phyloP scores from a whole-genome alignment of 2,797 vertebrate species.

The Phataginus tetradactyla region DNA sequence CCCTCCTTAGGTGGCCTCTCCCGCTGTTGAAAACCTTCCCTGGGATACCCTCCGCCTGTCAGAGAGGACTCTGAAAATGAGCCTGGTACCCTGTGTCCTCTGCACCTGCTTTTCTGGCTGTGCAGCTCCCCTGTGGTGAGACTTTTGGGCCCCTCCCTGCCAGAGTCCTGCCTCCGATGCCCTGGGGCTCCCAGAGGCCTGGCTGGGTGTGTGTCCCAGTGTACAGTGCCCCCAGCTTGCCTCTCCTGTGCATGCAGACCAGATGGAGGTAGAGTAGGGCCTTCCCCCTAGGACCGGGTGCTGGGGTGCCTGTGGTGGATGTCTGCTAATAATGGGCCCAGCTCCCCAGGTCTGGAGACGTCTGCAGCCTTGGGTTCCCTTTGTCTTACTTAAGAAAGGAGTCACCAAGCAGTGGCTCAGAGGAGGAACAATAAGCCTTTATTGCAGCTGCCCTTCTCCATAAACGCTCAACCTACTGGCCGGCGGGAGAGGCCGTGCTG shows the following conservation, averaged over 20 bases:
- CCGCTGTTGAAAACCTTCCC: not conserved
- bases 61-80: not conserved
- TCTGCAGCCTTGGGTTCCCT: slow-evolving; percentile 69
- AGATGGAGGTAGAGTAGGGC: not conserved
- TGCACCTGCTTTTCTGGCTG: not conserved
- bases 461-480: slow-evolving; percentile 87
- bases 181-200: not conserved
- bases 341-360: not conserved
- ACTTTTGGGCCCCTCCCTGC: not conserved
- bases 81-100: rapidly evolving
- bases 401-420: slow-evolving; percentile 87
- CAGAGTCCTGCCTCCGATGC: not conserved
- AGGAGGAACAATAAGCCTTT: slow-evolving; percentile 90
- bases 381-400: slow-evolving; percentile 90
- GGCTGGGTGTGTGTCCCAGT: not conserved
- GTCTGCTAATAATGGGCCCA: not conserved
- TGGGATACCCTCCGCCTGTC: not conserved
- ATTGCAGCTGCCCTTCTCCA: slow-evolving; percentile 88
- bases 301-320: not conserved
- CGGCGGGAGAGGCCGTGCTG: slow-evolving; percentile 85
- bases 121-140: not conserved
- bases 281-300: not conserved
- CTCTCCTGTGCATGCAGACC: not conserved
- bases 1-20: not conserved
- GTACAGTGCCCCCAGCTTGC: not conserved